phyloP scores from a whole-genome alignment of 2,113 vertebrate species.

The Prionailurus viverrinus region DNA sequence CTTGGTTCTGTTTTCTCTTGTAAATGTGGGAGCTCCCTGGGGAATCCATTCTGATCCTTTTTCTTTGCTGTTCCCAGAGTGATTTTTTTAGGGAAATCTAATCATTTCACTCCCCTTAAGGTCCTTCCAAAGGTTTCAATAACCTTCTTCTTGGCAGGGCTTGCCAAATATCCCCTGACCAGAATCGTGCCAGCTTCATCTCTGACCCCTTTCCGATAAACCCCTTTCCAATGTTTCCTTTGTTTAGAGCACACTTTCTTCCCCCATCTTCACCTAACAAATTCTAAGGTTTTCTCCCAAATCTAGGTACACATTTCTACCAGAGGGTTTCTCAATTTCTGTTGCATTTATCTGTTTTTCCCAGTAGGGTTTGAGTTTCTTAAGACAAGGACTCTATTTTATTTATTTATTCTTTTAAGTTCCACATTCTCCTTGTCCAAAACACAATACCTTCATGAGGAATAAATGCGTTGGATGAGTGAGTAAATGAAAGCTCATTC shows the following conservation, averaged over 20 bases:
- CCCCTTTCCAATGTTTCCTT: not conserved
- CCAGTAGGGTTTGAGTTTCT: not conserved
- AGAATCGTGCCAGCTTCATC: accelerated
- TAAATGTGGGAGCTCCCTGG: not conserved
- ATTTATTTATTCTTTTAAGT: slow-evolving; percentile 37
- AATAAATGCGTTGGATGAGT: not conserved
- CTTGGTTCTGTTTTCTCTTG: not conserved
- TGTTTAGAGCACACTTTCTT: not conserved
- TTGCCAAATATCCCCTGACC: not conserved
- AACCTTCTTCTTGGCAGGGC: not conserved
- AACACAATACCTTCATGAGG: not conserved
- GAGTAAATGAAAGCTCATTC: not conserved
- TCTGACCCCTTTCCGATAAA: not conserved
- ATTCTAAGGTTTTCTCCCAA: slow-evolving; percentile 49
- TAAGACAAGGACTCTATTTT: not conserved
- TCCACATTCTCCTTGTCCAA: not conserved
- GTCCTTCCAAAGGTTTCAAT: not conserved
- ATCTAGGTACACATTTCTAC: not conserved
- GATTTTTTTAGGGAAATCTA: not conserved
- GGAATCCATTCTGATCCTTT: not conserved
- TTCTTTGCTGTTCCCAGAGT: slow-evolving; percentile 33
- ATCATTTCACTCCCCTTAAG: not conserved
- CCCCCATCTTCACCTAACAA: not conserved
- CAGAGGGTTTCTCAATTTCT: not conserved
- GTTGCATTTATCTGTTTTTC: not conserved